Base-by-base conservation (phyloP, 2,113 vertebrate species). In the Odocoileus virginianus region DNA sequence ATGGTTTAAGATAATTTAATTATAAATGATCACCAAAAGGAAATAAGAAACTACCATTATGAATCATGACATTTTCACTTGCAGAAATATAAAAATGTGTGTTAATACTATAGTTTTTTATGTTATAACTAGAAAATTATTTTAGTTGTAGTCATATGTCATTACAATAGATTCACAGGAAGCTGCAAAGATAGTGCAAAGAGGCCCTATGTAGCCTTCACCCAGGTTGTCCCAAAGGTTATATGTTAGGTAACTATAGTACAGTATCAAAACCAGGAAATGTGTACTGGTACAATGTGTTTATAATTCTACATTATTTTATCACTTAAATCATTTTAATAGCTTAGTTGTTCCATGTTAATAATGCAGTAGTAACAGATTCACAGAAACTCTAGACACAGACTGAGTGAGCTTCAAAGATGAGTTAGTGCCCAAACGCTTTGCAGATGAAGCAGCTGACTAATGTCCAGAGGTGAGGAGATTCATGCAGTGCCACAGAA, bases 1-100 rank as follows among this genome's bases (percentile, higher is more conserved):
- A 96, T 54, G 14, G 1, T 96, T 97, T 74, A 92, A 95, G 50
- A 52, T 64, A 95, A 92, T 89, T 86, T 94, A 88, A 82, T 86
- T 67, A 86, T 61, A 95, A 83, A 58, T 93, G 43, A 95, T 55
- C 64, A 84, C 40, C 58, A 95, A 96, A 97, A 92, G 17, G 36
- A 97, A 91, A 71, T 9, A 97, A 89, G 30, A 97, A 30, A 96
- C 17, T 50, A 92, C 9, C 19, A 60, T 71, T 89, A 90, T 74
- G 28, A 94, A 89, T 95, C 58, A 86, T 40, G n/a, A 61, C 14
- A 95, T 78, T 91, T 78, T 91, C 55, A 93, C 15, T 79, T 15
- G 2, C 1, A 95, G 58, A 91, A 93, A 96, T 52, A 87, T 15
- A 82, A 78, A 96, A 86, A 67, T 79, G 27, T 11, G 96, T 64